Evolutionary conservation across 2,113 vertebrate species (phyloP), one percentile per base, ranked within the genome.

Genomic region (Ginglymostoma cirratum): DNA sequence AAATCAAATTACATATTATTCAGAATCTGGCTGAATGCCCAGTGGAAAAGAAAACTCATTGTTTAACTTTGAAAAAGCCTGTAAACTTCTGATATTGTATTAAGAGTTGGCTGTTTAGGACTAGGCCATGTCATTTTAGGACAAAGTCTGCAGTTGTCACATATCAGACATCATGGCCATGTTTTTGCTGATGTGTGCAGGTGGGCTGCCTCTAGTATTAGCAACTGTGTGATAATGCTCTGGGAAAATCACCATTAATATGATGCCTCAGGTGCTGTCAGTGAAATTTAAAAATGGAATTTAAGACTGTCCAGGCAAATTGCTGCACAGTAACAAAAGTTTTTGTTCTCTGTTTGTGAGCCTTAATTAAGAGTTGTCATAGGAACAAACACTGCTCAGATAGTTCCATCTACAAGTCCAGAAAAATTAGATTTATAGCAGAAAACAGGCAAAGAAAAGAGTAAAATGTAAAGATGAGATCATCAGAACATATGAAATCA

Each of bases 201-300:
- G 19, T 42, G 27, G 12, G 34, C 90, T 69, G 69, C 24, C 66
- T 24, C 10, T 27, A 30, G 30, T 48, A 66, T 66, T 70, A 45
- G 42, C 7, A 30, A 45, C 69, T 0, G 2, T 1, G 10, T 12
- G 27, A 14, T n/a, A 92, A 21, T 66, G 55, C 89, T 38, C 12
- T 38, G 34, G 69, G 67, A 30, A 76, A 95, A 95, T 76, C 69
- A 72, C 38, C 67, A 94, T 70, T 70, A 70, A 10, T 17, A 69
- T 5, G 17, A 6, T 69, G 93, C 93, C 93, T 94, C 66, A 12
- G 66, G 69, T 95, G 94, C 94, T 76, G 69, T 95, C 94, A 95
- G 30, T 72, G 21, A 45, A 34, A 72, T 72, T 48, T 52, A 1
- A 67, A 93, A 66, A n/a, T 38, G 1, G 2, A 67, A 66, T 93